Evolutionary conservation across 2,888 invertebrate species (phyloP).

Genomic region (Synergus umbraculus): DNA sequence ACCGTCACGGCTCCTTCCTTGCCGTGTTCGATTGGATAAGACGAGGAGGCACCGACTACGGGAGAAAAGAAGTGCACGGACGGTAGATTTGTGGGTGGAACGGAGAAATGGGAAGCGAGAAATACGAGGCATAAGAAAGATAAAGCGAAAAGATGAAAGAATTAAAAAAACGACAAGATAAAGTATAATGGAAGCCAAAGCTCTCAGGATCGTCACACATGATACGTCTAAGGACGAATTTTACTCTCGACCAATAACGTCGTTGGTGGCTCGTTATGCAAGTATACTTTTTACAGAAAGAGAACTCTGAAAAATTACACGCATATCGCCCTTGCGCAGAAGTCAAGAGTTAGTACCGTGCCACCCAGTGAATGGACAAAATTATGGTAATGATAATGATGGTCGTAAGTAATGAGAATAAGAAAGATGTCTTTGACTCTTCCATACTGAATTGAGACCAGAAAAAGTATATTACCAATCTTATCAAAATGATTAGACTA

Average conservation of each 20-base stretch:
- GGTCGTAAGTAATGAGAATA: slow-evolving; percentile 36
- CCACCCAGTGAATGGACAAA: slow-evolving; percentile 20
- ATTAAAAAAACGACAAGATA: not conserved
- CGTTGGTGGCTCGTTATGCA: slow-evolving; percentile 46
- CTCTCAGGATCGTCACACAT: slow-evolving; percentile 39
- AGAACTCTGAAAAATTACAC: slow-evolving; percentile 26
- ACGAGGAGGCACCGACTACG: not conserved
- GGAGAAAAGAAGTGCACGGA: slow-evolving; percentile 12
- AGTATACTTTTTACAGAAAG: slow-evolving; percentile 33
- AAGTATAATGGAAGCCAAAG: slow-evolving; percentile 1
- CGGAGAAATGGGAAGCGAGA: slow-evolving; percentile 29
- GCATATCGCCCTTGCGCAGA: not conserved
- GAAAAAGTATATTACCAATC: not conserved
- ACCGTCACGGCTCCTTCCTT: slow-evolving; percentile 56
- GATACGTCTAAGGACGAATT: slow-evolving; percentile 11
- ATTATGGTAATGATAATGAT: slow-evolving; percentile 39
- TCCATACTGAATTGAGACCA: slow-evolving; percentile 1
- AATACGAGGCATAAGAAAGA: slow-evolving; percentile 40
- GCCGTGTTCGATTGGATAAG: slow-evolving; percentile 42
- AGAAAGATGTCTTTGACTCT: slow-evolving; percentile 34
- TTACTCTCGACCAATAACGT: slow-evolving; percentile 22
- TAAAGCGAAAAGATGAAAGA: slow-evolving; percentile 14
- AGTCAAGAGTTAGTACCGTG: slow-evolving; percentile 16
- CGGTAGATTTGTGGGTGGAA: slow-evolving; percentile 28
- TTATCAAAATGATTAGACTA: not conserved